Evolutionary conservation across 2,888 invertebrate species (phyloP).

Genomic region (Oxycera nigricornis): DNA sequence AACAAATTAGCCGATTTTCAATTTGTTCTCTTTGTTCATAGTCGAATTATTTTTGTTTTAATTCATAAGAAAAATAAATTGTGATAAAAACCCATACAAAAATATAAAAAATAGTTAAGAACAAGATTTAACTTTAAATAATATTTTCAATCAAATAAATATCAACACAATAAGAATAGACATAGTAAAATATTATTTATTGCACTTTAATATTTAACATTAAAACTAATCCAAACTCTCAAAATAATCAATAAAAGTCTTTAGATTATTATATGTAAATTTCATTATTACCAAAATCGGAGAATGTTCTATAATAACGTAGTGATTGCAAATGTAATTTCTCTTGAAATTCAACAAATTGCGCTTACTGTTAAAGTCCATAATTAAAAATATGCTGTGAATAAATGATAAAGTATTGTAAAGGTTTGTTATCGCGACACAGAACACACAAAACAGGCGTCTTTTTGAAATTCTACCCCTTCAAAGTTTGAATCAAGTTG

Average conservation of each 20-base stretch:
- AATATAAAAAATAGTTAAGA: slow-evolving; percentile 29
- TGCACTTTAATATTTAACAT: background rate
- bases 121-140: slow-evolving; percentile 9
- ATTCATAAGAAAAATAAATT: slow-evolving; percentile 29
- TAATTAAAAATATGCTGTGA: too few species aligned
- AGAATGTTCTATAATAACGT: background rate
- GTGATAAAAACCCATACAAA: slow-evolving; percentile 37
- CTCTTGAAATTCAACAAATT: slow-evolving; percentile 4
- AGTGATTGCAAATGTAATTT: background rate
- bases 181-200: slow-evolving; percentile 37
- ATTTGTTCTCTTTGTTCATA: slow-evolving; percentile 5
- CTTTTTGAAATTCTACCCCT: too few species aligned
- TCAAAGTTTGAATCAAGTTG: too few species aligned
- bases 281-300: background rate
- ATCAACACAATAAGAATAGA: slow-evolving; percentile 22
- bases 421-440: too few species aligned
- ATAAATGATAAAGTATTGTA: too few species aligned
- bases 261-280: slow-evolving; percentile 18
- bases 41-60: slow-evolving; percentile 24
- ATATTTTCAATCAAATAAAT: slow-evolving; percentile 20
- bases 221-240: slow-evolving; percentile 8
- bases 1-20: slow-evolving; percentile 34
- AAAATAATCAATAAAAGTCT: background rate
- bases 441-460: too few species aligned
- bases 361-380: too few species aligned